Conservation (phyloP, 2,113 vertebrate species). For the Oryctolagus cuniculus region mOryCun1.1 NC_091437.1:34589001-34589500, state of each 20-base stretch:
- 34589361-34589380: constrained; percentile 38
- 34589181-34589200: constrained; percentile 78
- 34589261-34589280: constrained; percentile 81
- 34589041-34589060: constrained; percentile 64
- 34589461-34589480: constrained; percentile 51
- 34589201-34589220: constrained; percentile 80
- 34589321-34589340: constrained; percentile 16
- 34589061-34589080: constrained; percentile 85
- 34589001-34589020: background rate
- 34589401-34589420: constrained; percentile 61
- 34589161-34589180: constrained; percentile 76
- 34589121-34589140: constrained; percentile 77
- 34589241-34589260: constrained; percentile 85
- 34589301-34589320: constrained; percentile 56
- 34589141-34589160: constrained; percentile 69
- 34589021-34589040: accelerated
- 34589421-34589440: constrained; percentile 51
- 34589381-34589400: constrained; percentile 25
- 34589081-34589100: background rate
- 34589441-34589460: constrained; percentile 56
- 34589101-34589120: constrained; percentile 64
- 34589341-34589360: constrained; percentile 65
- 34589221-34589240: constrained; percentile 76
- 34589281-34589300: constrained; percentile 24
- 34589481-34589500: background rate